Evolutionary conservation across 2,888 invertebrate species (phyloP).

Genomic region (Tipula unca): DNA sequence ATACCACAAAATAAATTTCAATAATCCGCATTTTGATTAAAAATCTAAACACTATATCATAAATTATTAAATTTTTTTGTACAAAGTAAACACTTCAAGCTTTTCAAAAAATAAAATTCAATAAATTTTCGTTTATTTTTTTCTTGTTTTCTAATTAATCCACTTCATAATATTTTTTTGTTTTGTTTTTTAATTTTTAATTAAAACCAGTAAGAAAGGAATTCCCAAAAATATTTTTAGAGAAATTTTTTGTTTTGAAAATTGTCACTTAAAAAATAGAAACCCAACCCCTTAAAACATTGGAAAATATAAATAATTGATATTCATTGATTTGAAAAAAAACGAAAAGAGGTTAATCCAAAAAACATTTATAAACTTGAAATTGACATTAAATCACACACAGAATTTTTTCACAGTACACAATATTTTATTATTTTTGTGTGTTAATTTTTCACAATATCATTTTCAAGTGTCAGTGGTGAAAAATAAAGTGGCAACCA

Average conservation of each 20-base stretch:
- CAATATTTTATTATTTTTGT: not conserved
- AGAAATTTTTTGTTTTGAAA: not conserved
- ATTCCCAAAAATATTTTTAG: not conserved
- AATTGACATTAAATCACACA: not conserved
- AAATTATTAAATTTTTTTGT: not conserved
- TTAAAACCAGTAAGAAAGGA: not conserved
- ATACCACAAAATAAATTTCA: not conserved
- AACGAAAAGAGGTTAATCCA: not conserved
- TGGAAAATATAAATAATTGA: not conserved
- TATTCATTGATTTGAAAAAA: not conserved
- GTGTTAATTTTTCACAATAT: not conserved
- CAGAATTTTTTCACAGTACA: not conserved
- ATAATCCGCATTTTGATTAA: not conserved
- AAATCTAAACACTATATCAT: not conserved
- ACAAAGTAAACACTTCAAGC: not conserved
- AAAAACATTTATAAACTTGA: not conserved
- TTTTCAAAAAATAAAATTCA: not conserved
- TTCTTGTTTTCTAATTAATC: not conserved
- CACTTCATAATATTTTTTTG: not conserved
- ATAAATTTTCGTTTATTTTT: not conserved
- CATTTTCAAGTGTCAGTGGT: not conserved
- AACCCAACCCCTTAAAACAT: not conserved
- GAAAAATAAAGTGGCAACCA: not conserved
- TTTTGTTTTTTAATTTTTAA: not conserved
- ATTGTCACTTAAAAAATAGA: not conserved